phyloP scores from a whole-genome alignment of 2,113 vertebrate genomes.

The Ochotona princeps region DNA sequence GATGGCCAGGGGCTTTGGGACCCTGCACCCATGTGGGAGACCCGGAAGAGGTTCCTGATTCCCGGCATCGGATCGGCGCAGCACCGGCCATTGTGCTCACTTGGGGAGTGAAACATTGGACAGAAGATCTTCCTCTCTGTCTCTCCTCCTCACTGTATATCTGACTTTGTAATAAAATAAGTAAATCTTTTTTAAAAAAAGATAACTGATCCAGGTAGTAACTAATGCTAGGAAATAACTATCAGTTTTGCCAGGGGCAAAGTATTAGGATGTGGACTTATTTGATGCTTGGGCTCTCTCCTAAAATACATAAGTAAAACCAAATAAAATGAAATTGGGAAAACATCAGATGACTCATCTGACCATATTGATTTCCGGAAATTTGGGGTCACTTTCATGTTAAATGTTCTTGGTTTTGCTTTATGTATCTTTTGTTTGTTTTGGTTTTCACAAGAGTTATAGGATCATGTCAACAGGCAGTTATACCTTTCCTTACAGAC shows the following conservation, averaged over 20 bases:
- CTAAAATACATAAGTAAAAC: conserved; percentile 46
- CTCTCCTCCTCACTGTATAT: no score
- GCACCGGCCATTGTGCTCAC: no score
- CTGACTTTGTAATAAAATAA: no score
- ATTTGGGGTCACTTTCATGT: background rate
- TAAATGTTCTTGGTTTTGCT: background rate
- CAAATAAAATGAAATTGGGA: background rate
- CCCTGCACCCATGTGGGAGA: no score
- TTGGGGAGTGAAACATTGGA: no score
- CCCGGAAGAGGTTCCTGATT: no score
- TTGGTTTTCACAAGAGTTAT: conserved; percentile 6
- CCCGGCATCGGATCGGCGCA: no score
- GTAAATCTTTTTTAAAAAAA: no score
- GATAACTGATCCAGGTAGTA: background rate
- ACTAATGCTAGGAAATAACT: background rate
- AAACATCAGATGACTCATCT: background rate
- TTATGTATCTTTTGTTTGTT: background rate
- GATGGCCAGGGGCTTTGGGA: no score
- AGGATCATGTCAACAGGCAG: background rate
- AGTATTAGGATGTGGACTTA: background rate
- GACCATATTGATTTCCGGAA: background rate
- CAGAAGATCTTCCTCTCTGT: no score
- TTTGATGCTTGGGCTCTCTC: background rate
- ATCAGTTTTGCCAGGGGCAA: background rate
- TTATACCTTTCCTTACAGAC: background rate